Evolutionary conservation across 2,888 invertebrate genomes (phyloP).

Genomic region (Agrilus cyanescens): DNA sequence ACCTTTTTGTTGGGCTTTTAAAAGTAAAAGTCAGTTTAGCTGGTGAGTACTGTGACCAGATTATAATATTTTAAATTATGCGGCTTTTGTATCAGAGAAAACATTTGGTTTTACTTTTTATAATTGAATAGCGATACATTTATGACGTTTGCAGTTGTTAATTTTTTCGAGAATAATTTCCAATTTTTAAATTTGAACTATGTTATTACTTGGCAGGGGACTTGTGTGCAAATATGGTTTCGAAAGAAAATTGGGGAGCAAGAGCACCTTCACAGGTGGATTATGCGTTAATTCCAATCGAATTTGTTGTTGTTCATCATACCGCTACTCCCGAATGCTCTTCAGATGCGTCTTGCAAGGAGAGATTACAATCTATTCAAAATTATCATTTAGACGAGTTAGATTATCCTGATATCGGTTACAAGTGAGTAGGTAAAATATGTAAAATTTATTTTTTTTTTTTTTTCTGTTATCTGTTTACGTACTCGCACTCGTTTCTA

Average conservation of each 20-base stretch:
- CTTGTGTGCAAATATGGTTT: conserved; percentile 42
- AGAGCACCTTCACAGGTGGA: conserved; percentile 36
- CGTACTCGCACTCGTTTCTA: background rate
- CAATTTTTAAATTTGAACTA: too few species aligned
- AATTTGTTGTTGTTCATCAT: conserved; percentile 45
- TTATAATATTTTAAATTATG: too few species aligned
- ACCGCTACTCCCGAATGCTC: conserved; percentile 41
- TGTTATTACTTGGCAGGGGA: too few species aligned
- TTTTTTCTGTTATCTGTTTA: background rate
- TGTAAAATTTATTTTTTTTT: background rate
- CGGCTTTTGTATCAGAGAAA: too few species aligned
- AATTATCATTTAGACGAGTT: conserved; percentile 38
- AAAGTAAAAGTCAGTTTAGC: too few species aligned
- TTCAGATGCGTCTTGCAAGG: conserved; percentile 34
- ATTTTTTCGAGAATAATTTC: too few species aligned
- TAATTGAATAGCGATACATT: too few species aligned
- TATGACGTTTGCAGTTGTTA: too few species aligned
- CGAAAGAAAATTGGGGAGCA: conserved; percentile 49
- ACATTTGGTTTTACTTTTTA: too few species aligned
- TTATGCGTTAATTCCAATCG: conserved; percentile 42
- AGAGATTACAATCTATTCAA: conserved; percentile 36
- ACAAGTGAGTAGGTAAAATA: conserved; percentile 38
- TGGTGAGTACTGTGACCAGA: too few species aligned
- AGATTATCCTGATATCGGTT: conserved; percentile 45
- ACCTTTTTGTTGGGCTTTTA: too few species aligned